phyloP scores from a whole-genome alignment of 2,888 invertebrate genomes.

The Leucophora obtusa region DNA sequence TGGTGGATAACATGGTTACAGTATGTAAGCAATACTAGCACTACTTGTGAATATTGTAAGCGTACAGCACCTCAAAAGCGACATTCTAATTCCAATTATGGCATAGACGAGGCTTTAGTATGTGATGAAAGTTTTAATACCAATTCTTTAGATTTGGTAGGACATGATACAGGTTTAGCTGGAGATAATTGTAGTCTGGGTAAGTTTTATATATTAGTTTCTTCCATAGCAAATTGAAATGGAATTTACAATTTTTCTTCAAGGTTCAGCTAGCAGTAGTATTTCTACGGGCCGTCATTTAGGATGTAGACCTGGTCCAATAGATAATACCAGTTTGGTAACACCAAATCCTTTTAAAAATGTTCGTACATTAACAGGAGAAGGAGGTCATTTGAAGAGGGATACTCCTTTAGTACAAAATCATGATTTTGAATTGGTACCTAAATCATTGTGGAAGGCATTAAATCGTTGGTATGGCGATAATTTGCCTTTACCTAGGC shows the following conservation, averaged over 20 bases:
- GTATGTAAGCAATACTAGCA: constrained; percentile 81
- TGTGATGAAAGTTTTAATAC: constrained; percentile 86
- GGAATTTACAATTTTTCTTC: neutral
- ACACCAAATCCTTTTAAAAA: constrained; percentile 83
- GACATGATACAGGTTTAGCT: constrained; percentile 81
- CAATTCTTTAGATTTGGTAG: constrained; percentile 83
- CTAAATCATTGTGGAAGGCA: constrained; percentile 92
- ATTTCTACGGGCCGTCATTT: constrained; percentile 82
- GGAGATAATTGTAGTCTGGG: constrained; percentile 79
- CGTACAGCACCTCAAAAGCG: constrained; percentile 66
- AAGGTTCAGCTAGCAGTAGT: constrained; percentile 82
- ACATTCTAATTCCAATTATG: constrained; percentile 68
- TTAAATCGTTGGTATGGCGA: constrained; percentile 91
- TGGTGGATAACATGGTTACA: constrained; percentile 93
- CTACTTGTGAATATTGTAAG: constrained; percentile 80
- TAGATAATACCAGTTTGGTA: constrained; percentile 87
- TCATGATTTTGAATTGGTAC: constrained; percentile 91
- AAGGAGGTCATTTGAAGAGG: constrained; percentile 89
- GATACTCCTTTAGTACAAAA: constrained; percentile 87
- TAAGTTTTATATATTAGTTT: constrained; percentile 27
- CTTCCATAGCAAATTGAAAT: neutral
- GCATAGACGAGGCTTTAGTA: constrained; percentile 82
- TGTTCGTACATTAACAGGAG: constrained; percentile 89
- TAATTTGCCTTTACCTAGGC: constrained; percentile 87
- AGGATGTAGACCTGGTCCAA: constrained; percentile 83